Conservation (phyloP, 2,888 invertebrate genomes). For the Gandaritis pyraliata region DNA sequence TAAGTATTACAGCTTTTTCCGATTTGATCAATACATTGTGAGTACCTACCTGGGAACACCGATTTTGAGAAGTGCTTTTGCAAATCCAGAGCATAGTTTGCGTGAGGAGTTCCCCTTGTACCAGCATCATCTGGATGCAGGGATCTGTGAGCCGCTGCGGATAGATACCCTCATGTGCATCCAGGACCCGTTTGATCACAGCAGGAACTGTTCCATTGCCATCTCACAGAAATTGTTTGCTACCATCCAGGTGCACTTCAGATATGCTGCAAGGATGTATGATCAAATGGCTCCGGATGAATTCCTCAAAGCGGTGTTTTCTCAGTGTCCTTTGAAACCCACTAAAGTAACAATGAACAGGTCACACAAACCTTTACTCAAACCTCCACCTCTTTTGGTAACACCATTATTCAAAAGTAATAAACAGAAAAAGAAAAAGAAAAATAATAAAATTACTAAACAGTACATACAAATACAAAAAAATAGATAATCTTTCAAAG, state of each 20-base stretch:
- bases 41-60: conserved; percentile 84
- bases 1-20: conserved; percentile 83
- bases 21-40: conserved; percentile 82
- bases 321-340: neutral
- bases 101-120: conserved; percentile 68
- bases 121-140: conserved; percentile 51
- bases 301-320: conserved; percentile 48
- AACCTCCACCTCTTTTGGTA: neutral
- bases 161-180: conserved; percentile 73
- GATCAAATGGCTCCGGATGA: conserved; percentile 37
- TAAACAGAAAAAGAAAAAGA: conserved; percentile 20
- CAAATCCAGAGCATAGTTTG: conserved; percentile 44
- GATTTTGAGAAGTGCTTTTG: conserved; percentile 65
- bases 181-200: conserved; percentile 87
- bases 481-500: neutral
- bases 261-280: conserved; percentile 48
- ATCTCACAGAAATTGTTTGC: conserved; percentile 49
- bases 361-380: neutral
- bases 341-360: neutral
- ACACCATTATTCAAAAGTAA: conserved; percentile 20
- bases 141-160: conserved; percentile 54
- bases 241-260: conserved; percentile 44
- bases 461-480: conserved; percentile 10
- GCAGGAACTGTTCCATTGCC: conserved; percentile 71
- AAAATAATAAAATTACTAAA: neutral